Evolutionary conservation across 1,140 invertebrate species (phyloP), one percentile per base, ranked within the genome.

Genomic region (Lepidurus packardi): DNA sequence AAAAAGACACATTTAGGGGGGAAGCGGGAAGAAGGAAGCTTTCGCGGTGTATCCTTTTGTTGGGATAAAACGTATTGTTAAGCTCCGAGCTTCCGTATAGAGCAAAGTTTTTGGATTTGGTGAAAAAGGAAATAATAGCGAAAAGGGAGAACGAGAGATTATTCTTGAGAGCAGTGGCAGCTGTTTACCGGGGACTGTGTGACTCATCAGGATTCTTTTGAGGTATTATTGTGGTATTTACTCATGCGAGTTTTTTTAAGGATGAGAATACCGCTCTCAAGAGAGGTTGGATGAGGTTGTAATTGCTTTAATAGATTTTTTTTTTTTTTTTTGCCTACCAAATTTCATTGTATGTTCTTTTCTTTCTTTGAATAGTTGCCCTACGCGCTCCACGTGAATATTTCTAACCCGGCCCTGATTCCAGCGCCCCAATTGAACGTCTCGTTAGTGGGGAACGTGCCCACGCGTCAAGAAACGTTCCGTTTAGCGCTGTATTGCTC

Each of bases 341-440:
- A 65, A 65, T 65, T 7, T 65, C 21, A 21, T 65, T 9, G 16
- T 65, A n/a, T 16, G 21, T 65, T 65, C 53, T 16, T 21, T 65
- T 7, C 7, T 65, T 65, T 10, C 16, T 47, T 47, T 47, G 10
- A 45, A 77, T 43, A 94, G 93, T 85, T 96, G 81, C 90, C 91
- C 7, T 97, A 97, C 84, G 89, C 89, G 16, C 90, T 96, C 82
- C 89, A 89, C 41, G 90, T 95, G 79, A 90, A 92, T 76, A 89
- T 92, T 78, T 91, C 90, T 73, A 90, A 95, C 82, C 87, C 86
- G 21, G 82, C 84, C 74, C 78, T 81, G 41, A 85, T 97, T 84
- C 89, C 88, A 25, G 87, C 89, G 41, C 93, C 94, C 1, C 87
- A 88, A 16, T 86, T 96, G 42, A 96, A 96, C 86, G 94, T 98